These are phyloP conservation scores for Esox lucius DNA, from an alignment of 2,797 vertebrate species.

Conservation along the genomic window DNA sequence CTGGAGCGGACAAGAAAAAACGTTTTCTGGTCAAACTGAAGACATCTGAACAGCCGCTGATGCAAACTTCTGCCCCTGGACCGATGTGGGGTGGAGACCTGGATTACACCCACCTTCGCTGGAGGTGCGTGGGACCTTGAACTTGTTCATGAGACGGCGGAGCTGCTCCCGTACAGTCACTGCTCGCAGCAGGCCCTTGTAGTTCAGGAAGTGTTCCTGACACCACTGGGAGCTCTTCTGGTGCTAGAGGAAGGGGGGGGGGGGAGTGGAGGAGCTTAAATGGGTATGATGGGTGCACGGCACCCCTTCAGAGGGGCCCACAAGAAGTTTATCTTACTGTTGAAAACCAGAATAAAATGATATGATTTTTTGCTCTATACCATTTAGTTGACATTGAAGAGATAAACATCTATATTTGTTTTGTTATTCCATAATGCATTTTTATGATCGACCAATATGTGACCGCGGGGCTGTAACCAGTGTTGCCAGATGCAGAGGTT, in stretches of 20 bases:
- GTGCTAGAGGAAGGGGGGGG: conserved; percentile 73
- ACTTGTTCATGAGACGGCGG: conserved; percentile 94
- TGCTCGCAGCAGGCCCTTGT: conserved; percentile 93
- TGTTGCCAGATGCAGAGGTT: too few relatives aligned
- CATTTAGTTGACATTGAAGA: too few relatives aligned
- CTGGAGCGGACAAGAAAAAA: conserved; percentile 58
- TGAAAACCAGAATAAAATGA: too few relatives aligned
- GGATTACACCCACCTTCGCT: conserved; percentile 81
- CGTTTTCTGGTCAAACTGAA: background rate
- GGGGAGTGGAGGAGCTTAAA: background rate
- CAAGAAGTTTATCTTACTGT: too few relatives aligned
- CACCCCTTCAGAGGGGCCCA: too few relatives aligned
- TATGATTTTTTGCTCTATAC: too few relatives aligned
- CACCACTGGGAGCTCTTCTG: conserved; percentile 98
- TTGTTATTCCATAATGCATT: too few relatives aligned
- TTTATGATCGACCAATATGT: too few relatives aligned
- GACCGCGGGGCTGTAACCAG: too few relatives aligned
- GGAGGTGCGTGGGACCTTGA: conserved; percentile 92
- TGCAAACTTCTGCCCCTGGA: background rate
- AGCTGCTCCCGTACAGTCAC: conserved; percentile 92
- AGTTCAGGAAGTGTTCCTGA: conserved; percentile 96
- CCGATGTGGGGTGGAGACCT: background rate
- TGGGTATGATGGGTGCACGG: too few relatives aligned
- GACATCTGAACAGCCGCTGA: background rate
- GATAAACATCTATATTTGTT: too few relatives aligned